phyloP scores from a whole-genome alignment of 2,888 invertebrate genomes.

The Tineola bisselliella region DNA sequence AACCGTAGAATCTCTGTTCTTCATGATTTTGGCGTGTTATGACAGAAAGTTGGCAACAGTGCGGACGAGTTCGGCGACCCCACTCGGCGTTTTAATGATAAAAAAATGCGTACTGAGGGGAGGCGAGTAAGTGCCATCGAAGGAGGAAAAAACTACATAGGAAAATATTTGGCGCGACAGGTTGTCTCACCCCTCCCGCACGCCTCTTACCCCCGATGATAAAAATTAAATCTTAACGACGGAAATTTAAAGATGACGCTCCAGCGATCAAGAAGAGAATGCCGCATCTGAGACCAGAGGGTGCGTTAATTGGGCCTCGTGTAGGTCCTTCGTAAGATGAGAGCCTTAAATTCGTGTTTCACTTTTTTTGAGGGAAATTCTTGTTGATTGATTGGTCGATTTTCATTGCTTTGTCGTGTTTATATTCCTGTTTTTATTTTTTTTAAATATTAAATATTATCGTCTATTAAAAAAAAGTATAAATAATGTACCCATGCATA shows the following conservation, averaged over 20 bases:
- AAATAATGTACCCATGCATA: no score
- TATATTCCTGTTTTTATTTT: background rate
- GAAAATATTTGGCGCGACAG: constrained; percentile 69
- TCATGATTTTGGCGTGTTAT: constrained; percentile 63
- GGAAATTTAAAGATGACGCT: constrained; percentile 69
- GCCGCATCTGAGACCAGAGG: constrained; percentile 60
- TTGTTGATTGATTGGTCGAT: constrained; percentile 23
- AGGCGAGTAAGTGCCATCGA: constrained; percentile 64
- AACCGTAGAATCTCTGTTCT: constrained; percentile 25
- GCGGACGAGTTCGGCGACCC: constrained; percentile 57
- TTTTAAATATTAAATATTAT: background rate
- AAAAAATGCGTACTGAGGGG: constrained; percentile 67
- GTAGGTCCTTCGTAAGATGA: constrained; percentile 22
- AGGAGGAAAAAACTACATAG: constrained; percentile 65
- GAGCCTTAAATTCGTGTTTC: constrained; percentile 16
- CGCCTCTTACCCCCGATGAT: constrained; percentile 42
- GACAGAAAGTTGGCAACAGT: constrained; percentile 59
- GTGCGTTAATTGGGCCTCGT: constrained; percentile 61
- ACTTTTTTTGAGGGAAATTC: constrained; percentile 22
- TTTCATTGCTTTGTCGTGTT: constrained; percentile 4
- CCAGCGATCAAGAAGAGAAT: constrained; percentile 64
- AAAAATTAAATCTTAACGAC: constrained; percentile 69
- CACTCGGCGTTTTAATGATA: constrained; percentile 66
- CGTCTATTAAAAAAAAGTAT: background rate
- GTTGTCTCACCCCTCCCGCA: constrained; percentile 41